phyloP scores from a whole-genome alignment of 1,140 invertebrate species.

The Apis mellifera region Amel_HAv3.1 CM009941.2:6540001-6540500 shows the following conservation, averaged over 20 bases:
- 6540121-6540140: slow-evolving; percentile 27
- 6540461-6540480: no score
- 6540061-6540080: neutral
- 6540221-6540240: slow-evolving; percentile 50
- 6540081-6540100: neutral
- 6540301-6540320: slow-evolving; percentile 6
- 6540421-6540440: no score
- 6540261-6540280: neutral
- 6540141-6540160: slow-evolving; percentile 59
- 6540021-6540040: no score
- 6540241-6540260: slow-evolving; percentile 38
- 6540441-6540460: no score
- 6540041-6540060: no score
- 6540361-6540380: neutral
- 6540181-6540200: slow-evolving; percentile 8
- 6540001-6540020: no score
- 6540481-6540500: no score
- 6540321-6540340: slow-evolving; percentile 8
- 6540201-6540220: slow-evolving; percentile 47
- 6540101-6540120: slow-evolving; percentile 16
- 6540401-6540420: no score
- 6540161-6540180: slow-evolving; percentile 50
- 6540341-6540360: neutral
- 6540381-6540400: neutral
- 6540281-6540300: neutral